Base-by-base conservation (phyloP, 53 echinoderm and acorn worm genomes). In the Echinometra lucunter region DNA sequence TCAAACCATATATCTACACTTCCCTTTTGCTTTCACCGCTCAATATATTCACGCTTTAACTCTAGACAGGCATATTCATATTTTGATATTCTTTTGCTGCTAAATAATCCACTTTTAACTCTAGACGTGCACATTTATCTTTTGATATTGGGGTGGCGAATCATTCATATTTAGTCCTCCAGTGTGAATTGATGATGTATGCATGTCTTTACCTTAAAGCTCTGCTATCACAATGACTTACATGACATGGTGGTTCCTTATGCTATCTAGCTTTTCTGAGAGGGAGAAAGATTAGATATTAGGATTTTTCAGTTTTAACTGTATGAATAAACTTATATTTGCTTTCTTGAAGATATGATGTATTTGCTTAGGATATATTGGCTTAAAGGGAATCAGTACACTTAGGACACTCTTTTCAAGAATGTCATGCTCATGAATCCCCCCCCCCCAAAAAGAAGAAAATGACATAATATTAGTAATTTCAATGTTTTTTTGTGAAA, bases 11-110 rank as follows among this genome's bases (percentile, higher is more conserved):
- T 78, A 78, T 78, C 38, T 78, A 78, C 21, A 40, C 23, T 78
- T 3, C 78, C 27, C 49, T 85, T 85, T 85, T 28, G 49, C 85
- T 47, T 85, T 85, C 49, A 49, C 85, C 49, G 47, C 49, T 78
- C 6, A 7, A 53, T 1, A 47, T 85, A 85, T 47, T 49, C 85
- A 85, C 30, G 85, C 85, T 47, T 85, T 19, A 85, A n/a, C n/a
- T n/a, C n/a, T n/a, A n/a, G n/a, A n/a, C n/a, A n/a, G n/a, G n/a
- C n/a, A n/a, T n/a, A n/a, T n/a, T n/a, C n/a, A n/a, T n/a, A n/a
- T n/a, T n/a, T n/a, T n/a, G n/a, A n/a, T n/a, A n/a, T n/a, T n/a
- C n/a, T n/a, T n/a, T n/a, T n/a, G n/a, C n/a, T n/a, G n/a, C n/a
- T n/a, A n/a, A n/a, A n/a, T n/a, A n/a, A n/a, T n/a, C n/a, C n/a